phyloP scores from a whole-genome alignment of 2,113 vertebrate genomes.

The Mobula birostris region DNA sequence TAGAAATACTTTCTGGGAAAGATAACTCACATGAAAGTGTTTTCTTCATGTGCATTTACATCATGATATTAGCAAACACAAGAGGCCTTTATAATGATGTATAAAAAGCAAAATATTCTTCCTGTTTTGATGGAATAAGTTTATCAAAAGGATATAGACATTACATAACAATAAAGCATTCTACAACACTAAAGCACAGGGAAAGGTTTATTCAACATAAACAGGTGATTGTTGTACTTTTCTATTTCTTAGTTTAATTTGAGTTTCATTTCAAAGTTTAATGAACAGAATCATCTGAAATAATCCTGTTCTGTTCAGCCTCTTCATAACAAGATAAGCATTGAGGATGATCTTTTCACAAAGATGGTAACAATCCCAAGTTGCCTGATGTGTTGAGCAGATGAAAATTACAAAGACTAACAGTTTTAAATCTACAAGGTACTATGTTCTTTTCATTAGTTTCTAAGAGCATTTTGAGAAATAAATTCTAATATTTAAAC shows the following conservation, averaged over 20 bases:
- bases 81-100: neutral
- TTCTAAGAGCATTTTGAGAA: neutral
- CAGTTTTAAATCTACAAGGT: neutral
- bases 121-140: neutral
- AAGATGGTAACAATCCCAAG: neutral
- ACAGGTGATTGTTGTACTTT: neutral
- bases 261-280: neutral
- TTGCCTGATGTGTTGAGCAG: neutral
- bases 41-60: neutral
- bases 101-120: neutral
- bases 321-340: neutral
- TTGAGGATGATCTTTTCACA: neutral
- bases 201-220: neutral
- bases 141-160: neutral
- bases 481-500: conserved; percentile 2
- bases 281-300: too few relatives aligned
- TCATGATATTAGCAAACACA: neutral
- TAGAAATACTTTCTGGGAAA: neutral
- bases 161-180: neutral
- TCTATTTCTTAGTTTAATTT: neutral
- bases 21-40: neutral
- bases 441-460: neutral
- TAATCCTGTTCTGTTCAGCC: neutral
- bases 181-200: neutral
- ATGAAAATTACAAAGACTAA: neutral